Conservation (phyloP, 2,888 invertebrate genomes). For the Candidula unifasciata region DNA sequence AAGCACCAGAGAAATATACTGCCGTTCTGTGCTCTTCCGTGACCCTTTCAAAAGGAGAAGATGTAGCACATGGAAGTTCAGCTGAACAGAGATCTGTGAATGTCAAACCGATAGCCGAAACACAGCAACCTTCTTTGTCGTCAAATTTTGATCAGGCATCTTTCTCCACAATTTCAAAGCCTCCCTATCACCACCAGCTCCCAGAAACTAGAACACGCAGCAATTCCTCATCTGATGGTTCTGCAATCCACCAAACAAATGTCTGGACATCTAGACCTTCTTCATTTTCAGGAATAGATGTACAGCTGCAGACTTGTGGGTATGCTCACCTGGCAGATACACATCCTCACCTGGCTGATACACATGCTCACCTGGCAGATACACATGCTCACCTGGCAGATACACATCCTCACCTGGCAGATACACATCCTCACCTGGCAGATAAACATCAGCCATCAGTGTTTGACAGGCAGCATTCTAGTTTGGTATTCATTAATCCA, state of each 20-base stretch:
- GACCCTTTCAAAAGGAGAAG: not conserved
- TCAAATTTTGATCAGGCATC: conserved; percentile 46
- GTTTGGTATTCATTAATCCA: not conserved
- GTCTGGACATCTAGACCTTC: conserved; percentile 1
- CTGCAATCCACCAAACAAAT: conserved; percentile 46
- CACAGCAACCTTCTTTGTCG: conserved; percentile 40
- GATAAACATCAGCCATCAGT: not conserved
- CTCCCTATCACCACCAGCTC: conserved; percentile 62
- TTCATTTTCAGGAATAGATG: conserved; percentile 1
- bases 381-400: no score
- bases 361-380: no score
- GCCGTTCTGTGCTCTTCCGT: not conserved
- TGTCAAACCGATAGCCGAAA: conserved; percentile 41
- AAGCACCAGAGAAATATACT: conserved; percentile 33
- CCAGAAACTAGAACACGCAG: conserved; percentile 65
- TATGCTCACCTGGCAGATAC: no score
- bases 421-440: not conserved
- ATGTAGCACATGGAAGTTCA: not conserved
- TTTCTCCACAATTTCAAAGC: conserved; percentile 52
- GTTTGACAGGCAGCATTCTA: not conserved
- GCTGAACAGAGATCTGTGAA: conserved; percentile 27
- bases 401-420: not conserved
- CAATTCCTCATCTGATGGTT: conserved; percentile 70
- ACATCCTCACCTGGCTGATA: no score
- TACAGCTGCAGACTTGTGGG: not conserved